Base-by-base conservation (phyloP, 1,140 invertebrate species). In the Diploscapter pachys region DNA sequence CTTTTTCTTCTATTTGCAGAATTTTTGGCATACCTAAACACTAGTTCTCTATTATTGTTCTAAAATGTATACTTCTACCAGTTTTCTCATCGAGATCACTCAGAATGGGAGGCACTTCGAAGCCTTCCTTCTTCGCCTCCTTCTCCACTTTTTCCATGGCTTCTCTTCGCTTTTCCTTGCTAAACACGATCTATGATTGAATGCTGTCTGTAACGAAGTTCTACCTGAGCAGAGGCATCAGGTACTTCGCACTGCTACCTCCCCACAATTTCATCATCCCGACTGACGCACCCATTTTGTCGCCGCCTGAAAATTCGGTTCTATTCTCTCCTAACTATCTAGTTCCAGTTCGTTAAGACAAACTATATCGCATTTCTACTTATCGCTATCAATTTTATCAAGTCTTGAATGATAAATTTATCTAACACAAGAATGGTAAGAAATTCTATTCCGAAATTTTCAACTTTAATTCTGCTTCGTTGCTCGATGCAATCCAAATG, bases 121-220 rank as follows among this genome's bases (percentile, higher is more conserved):
- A 69, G 51, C 83, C 83, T 13, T 59, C 72, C 53, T 85, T 83
- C 72, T 82, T 85, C 4, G 84, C 84, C 61, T 85, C 85, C 67
- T 85, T 81, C 67, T 85, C 81, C 6, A 85, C 76, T 80, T 81
- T 74, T 48, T 80, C 76, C 84, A 86, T 82, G n/a, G 85, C 84
- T 54, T 71, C 66, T 55, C 75, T 78, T 55, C 76, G 74, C 51
- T 80, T 82, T 49, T 83, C 76, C 49, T 80, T 81, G 73, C 84
- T 85, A 53, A 80, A 81, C 49, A 72, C 9, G 81, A 31, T 78
- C 8, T 48, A 49, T 61, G 49, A 59, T 11, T 62, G 48, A 5
- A n/a, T 63, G 31, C 5, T 52, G 57, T 5, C 56, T 61, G 9
- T 74, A 64, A 78, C 5, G 4, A 13, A 80, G 31, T 4, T 11